phyloP scores from a whole-genome alignment of 2,888 invertebrate species.

The Caenorhabditis doughertyi region DNA sequence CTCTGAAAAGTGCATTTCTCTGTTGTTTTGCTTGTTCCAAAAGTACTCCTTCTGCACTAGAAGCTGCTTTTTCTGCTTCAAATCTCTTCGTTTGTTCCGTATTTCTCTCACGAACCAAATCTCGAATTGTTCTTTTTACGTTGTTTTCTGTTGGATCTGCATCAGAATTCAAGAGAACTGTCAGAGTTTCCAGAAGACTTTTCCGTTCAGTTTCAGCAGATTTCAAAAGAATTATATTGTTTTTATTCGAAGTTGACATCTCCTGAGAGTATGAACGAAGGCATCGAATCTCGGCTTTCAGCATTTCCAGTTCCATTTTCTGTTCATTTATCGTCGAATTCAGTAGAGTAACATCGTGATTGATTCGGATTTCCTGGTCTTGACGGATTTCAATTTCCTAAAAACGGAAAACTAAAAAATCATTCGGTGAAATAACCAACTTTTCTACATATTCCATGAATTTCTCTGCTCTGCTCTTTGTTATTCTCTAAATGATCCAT shows the following conservation, averaged over 20 bases:
- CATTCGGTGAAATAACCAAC: background rate
- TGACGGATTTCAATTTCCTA: constrained; percentile 64
- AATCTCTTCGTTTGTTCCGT: constrained; percentile 56
- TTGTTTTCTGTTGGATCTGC: constrained; percentile 59
- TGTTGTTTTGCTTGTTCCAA: constrained; percentile 70
- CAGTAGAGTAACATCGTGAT: constrained; percentile 62
- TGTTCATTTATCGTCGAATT: constrained; percentile 62
- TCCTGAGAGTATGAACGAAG: constrained; percentile 62
- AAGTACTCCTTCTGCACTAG: constrained; percentile 58
- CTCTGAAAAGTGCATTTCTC: constrained; percentile 68
- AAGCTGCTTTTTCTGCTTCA: constrained; percentile 58
- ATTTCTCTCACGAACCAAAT: constrained; percentile 60
- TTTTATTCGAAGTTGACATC: constrained; percentile 61
- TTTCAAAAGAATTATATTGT: constrained; percentile 61
- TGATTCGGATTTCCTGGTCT: constrained; percentile 54
- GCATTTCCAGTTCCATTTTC: constrained; percentile 62
- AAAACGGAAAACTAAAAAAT: background rate
- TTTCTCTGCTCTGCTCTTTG: constrained; percentile 56
- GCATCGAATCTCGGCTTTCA: constrained; percentile 66
- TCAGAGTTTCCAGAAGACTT: constrained; percentile 64
- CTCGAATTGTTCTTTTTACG: constrained; percentile 58
- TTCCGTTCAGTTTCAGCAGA: constrained; percentile 68
- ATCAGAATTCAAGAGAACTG: constrained; percentile 64
- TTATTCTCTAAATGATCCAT: constrained; percentile 62
- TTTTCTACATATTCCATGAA: constrained; percentile 58